Base-by-base conservation (phyloP, 2,797 vertebrate species). In the Pangasius krempfi region DNA sequence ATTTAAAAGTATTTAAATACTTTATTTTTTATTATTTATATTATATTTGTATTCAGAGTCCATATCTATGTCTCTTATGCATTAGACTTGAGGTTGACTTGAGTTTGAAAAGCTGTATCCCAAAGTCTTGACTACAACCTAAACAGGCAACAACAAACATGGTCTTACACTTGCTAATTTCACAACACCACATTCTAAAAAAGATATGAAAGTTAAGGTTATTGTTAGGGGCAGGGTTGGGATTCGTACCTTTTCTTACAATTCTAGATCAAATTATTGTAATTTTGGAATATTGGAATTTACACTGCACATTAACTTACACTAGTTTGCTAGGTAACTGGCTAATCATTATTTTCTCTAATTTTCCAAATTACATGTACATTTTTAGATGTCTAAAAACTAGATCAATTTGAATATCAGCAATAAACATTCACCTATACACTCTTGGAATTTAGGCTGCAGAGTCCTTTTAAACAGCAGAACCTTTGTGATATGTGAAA, bases 21-120 rank as follows among this genome's bases (percentile, higher is more conserved):
- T 40, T 44, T 14, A 12, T 56, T 33, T 62, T 14, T 37, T 87
- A 82, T 18, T 6, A 54, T 72, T 90, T 88, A n/a, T 78, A 78
- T 78, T 22, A 79, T 30, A 82, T 72, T 90, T 86, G 86, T 5
- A 92, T 9, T 50, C 62, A 58, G 4, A 68, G 14, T 75, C 62
- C 56, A 47, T 3, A 66, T 68, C 40, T 22, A 30, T 33, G 9
- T 84, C 44, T 68, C 9, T 84, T 68, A 50, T 50, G 25, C 62
- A 66, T 68, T 18, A 30, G 14, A 47, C 16, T 50, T 83, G 81
- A 47, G 3, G 50, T 66, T 30, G 14, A 47, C 16, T 50, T 83
- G 81, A 47, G 3, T 66, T 66, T 64, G 22, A 56, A 80, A 1
- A 56, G 50, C 27, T 54, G 14, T 76, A 14, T 25, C 72, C 40